Conservation (phyloP, 2,797 vertebrate genomes). For the Oreonectes daqikongensis region DNA sequence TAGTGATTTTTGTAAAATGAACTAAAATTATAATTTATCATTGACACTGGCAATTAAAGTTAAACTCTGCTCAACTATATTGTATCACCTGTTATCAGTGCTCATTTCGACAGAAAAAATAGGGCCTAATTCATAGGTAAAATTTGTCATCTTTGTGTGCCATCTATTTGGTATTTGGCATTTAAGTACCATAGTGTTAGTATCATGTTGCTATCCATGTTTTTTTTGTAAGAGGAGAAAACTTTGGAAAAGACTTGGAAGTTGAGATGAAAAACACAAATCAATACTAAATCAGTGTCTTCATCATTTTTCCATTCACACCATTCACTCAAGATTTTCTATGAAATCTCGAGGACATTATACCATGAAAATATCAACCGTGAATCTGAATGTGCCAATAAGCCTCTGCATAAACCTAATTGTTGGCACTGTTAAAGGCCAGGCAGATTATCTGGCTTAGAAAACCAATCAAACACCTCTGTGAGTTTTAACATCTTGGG, state of each 20-base stretch:
- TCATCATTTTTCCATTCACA: background rate
- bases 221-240: background rate
- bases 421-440: conserved; percentile 37
- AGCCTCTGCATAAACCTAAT: background rate
- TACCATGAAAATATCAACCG: conserved; percentile 2
- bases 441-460: conserved; percentile 35
- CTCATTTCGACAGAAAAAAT: no score
- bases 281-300: background rate
- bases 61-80: background rate
- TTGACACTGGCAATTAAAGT: no score
- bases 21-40: no score
- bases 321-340: background rate
- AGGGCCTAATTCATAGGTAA: no score
- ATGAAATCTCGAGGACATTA: background rate
- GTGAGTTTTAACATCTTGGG: conserved; percentile 31
- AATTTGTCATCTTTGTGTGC: no score
- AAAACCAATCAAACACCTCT: conserved; percentile 43
- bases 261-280: conserved; percentile 1
- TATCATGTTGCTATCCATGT: background rate
- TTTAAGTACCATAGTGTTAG: background rate
- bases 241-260: background rate
- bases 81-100: background rate
- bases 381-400: conserved; percentile 7
- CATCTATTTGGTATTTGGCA: background rate
- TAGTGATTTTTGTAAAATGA: no score